Evolutionary conservation across 2,797 vertebrate species (phyloP).

Genomic region (Chaunax sp.): DNA sequence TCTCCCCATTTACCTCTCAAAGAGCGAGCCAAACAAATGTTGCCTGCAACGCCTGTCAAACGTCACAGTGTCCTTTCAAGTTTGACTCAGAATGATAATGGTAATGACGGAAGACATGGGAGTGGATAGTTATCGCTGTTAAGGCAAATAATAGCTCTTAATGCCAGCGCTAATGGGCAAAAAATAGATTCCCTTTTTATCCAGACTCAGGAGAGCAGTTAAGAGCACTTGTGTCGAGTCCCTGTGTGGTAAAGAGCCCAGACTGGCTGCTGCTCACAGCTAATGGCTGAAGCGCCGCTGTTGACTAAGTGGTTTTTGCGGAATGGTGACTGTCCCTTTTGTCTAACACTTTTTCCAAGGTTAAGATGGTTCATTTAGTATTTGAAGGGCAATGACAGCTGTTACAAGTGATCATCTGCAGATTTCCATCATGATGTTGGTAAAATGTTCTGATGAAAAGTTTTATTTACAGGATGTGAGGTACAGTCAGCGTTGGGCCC

Average conservation of each 20-base stretch:
- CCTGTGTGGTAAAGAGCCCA: constrained; percentile 34
- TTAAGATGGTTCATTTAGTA: constrained; percentile 48
- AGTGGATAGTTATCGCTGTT: constrained; percentile 68
- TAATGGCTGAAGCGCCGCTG: constrained; percentile 53
- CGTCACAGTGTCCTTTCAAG: constrained; percentile 74
- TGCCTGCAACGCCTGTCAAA: constrained; percentile 55
- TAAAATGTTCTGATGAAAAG: constrained; percentile 8
- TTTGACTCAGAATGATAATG: constrained; percentile 75
- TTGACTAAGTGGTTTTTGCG: constrained; percentile 32
- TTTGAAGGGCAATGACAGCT: constrained; percentile 32
- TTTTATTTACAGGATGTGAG: neutral
- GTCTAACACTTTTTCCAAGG: constrained; percentile 12
- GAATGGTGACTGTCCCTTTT: constrained; percentile 26
- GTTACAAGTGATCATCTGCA: constrained; percentile 27
- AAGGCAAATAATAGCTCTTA: constrained; percentile 80
- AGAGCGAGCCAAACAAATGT: constrained; percentile 53
- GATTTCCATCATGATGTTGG: constrained; percentile 8
- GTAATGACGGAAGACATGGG: constrained; percentile 72
- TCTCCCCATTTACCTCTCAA: constrained; percentile 31
- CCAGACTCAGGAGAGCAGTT: no score
- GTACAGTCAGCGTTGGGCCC: neutral
- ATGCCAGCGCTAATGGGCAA: constrained; percentile 79
- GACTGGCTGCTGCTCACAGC: constrained; percentile 30
- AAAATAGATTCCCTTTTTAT: constrained; percentile 41
- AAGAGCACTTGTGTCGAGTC: constrained; percentile 22